phyloP scores from a whole-genome alignment of 1,140 invertebrate species.

The Myzus persicae region DNA sequence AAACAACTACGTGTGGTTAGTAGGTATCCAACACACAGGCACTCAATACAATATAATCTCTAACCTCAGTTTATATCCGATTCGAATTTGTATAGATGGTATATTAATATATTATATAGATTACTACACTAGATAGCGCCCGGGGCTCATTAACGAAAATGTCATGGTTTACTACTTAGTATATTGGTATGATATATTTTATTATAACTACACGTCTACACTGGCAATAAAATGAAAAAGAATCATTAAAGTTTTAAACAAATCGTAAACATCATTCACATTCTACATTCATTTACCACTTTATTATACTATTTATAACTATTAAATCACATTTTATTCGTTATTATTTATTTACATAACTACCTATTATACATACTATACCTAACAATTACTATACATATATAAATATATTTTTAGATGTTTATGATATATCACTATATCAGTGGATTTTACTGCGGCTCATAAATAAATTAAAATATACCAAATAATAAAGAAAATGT shows the following conservation, averaged over 20 bases:
- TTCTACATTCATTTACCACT: background rate
- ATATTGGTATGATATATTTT: background rate
- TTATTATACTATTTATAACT: background rate
- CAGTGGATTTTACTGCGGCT: background rate
- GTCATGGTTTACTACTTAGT: background rate
- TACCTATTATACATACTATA: background rate
- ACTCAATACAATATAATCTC: background rate
- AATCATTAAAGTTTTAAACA: background rate
- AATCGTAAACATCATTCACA: background rate
- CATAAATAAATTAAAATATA: background rate
- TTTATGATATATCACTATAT: background rate
- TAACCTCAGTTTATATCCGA: background rate
- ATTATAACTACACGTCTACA: too few species aligned
- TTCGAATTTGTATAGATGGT: background rate
- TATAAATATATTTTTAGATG: too few species aligned
- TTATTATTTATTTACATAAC: background rate
- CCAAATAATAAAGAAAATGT: background rate
- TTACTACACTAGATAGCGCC: background rate
- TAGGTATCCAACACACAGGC: background rate
- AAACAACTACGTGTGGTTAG: background rate
- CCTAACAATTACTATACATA: too few species aligned
- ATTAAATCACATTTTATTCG: background rate
- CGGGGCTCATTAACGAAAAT: background rate
- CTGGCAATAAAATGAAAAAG: background rate
- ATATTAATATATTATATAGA: background rate